Base-by-base conservation (phyloP, 2,888 invertebrate species). In the Athalia rosae region DNA sequence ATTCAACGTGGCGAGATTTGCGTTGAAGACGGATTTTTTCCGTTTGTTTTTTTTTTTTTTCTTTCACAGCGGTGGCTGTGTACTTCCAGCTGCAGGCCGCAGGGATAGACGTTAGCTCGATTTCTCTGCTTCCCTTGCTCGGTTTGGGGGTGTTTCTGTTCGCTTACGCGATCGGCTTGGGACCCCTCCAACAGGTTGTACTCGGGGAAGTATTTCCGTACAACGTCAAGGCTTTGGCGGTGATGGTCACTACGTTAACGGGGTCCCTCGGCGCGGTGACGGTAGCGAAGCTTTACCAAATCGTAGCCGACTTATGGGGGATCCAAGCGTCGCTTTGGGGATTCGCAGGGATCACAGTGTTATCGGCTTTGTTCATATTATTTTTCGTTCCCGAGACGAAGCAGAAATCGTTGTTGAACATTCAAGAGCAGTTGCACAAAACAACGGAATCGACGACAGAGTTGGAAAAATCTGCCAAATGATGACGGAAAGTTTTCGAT, bases 311-410 rank as follows among this genome's bases (percentile, higher is more conserved):
- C 3, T 13, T n/a, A 0, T 63, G 47, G 9, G 83, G 82, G 3
- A 6, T 58, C 7, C 45, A 81, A 5, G 76, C 43, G 4, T 15
- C 81, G 3, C 84, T 84, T 59, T 81, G 79, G 13, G 8, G 0
- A 0, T 80, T 83, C 11, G 81, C 71, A 8, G 0, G 4, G 0
- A 1, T 62, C 7, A 79, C 80, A 0, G 1, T 81, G 5, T 0
- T 62, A 3, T 4, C 79, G 1, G 56, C 73, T 0, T 43, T 79
- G 9, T 6, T 64, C 3, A 66, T 76, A 6, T 76, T 69, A 5
- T 43, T 82, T 0, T 4, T n/a, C 3, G 45, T 84, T 47, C 84
- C 83, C 4, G 84, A 84, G 63, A 84, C 84, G 0, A 79, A 80
- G 13, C 66, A n/a, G 1, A 80, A 79, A 13, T 74, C 83, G 5